Base-by-base conservation (phyloP, 1,140 invertebrate species). In the Lucilia cuprina region DNA sequence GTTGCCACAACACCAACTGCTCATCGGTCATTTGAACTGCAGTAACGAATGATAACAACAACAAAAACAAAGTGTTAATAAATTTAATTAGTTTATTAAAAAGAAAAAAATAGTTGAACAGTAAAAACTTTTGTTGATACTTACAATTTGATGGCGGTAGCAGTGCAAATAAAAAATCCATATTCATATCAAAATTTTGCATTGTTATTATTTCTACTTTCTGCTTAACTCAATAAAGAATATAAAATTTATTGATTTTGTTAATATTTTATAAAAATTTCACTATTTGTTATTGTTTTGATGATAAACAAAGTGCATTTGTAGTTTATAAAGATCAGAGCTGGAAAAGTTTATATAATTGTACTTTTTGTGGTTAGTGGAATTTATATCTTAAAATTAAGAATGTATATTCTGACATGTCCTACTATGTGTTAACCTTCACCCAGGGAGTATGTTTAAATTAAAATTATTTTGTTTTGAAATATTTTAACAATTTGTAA, bases 161-260 rank as follows among this genome's bases (percentile, higher is more conserved):
- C 14, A 82, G 84, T 30, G 84, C 84, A 83, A 85, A 85, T 21
- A 85, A n/a, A 70, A 85, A 85, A 85, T 83, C 82, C 84, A 85
- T 85, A 60, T 80, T 80, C 77, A 80, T 80, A 50, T 80, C n/a
- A 50, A 50, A 80, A 80, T 80, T 80, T 49, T 80, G 77, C 77
- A 80, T 80, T 49, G 19, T 41, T 77, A 17, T 17, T 14, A 41
- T 5, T 35, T 78, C 5, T 41, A 35, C 17, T 55, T 55, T 55
- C 7, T 55, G 2, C 41, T 41, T 41, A 8, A 10, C 41, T 41
- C 41, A 41, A 41, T 41, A 41, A 41, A 5, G 50, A 12, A 55
- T 55, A 13, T 4, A 55, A 30, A 17, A 17, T 55, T 55, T 55
- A 55, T 55, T 55, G 50, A 55, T 55, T 55, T 55, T 35, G 2